Conservation (phyloP, 2,888 invertebrate species). For the Acanthosepion esculentum region DNA sequence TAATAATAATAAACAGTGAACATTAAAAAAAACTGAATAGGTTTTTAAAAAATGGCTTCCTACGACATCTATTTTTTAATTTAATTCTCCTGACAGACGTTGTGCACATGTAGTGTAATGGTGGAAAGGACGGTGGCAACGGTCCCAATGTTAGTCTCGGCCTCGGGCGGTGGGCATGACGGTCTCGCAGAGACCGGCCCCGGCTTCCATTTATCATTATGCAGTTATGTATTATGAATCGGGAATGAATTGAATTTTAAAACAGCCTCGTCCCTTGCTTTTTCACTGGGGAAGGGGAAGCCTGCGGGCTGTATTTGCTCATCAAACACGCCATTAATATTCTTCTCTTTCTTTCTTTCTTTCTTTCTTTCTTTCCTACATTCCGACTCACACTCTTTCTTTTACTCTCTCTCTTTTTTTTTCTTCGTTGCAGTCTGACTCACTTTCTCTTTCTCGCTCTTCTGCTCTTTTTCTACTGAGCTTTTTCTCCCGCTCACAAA, state of each 20-base stretch:
- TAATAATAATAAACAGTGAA: background rate
- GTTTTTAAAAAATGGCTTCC: background rate
- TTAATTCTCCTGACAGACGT: background rate
- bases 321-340: background rate
- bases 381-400: background rate
- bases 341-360: background rate
- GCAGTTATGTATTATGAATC: background rate
- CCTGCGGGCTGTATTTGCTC: background rate
- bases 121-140: background rate
- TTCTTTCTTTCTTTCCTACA: background rate
- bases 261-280: constrained; percentile 7
- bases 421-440: background rate
- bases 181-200: background rate
- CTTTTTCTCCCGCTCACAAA: no score
- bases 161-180: background rate
- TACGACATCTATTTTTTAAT: background rate
- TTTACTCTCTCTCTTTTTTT: background rate
- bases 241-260: constrained; percentile 13
- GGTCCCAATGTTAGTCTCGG: background rate
- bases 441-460: background rate
- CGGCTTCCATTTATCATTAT: background rate
- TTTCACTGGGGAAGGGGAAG: constrained; percentile 12
- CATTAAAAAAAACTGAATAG: background rate
- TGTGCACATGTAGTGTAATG: background rate
- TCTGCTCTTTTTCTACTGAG: background rate